Evolutionary conservation across 2,797 vertebrate species (phyloP).

Genomic region (Ctenosaura bakeri): DNA sequence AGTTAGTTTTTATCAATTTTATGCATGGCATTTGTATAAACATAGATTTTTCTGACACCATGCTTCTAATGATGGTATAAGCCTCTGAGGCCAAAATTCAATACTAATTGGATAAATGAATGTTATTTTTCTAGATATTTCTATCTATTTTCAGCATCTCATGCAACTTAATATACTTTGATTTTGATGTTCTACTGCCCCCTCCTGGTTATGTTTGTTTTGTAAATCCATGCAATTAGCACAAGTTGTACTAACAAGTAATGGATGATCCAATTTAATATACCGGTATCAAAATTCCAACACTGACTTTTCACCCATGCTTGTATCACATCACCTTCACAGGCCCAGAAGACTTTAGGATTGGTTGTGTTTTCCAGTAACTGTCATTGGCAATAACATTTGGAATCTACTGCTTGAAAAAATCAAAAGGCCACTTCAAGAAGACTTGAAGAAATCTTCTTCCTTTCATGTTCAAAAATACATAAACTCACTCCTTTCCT

Average conservation of each 20-base stretch:
- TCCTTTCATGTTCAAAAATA: background rate
- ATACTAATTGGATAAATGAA: background rate
- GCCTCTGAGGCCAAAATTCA: background rate
- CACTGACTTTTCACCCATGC: background rate
- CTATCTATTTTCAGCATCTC: accelerated
- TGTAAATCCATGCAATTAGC: background rate
- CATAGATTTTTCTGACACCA: background rate
- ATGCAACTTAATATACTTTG: background rate
- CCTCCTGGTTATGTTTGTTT: slow-evolving; percentile 37
- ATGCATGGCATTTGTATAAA: background rate
- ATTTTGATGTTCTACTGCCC: slow-evolving; percentile 50
- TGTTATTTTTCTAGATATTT: background rate
- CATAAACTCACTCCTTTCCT: background rate
- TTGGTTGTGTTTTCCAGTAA: background rate
- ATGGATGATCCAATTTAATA: background rate
- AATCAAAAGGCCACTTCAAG: background rate
- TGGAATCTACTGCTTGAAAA: background rate
- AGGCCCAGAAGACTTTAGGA: background rate
- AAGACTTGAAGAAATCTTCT: background rate
- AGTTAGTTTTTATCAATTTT: background rate
- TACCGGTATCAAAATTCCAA: background rate
- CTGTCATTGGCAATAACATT: background rate
- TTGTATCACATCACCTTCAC: background rate
- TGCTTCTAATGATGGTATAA: background rate
- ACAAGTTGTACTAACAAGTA: background rate